A percentile compares a stretch with the other conserved stretches of the same genome.
phyloP scores from a whole-genome alignment of 2,113 vertebrate genomes.

The Hemibagrus wyckioides region DNA sequence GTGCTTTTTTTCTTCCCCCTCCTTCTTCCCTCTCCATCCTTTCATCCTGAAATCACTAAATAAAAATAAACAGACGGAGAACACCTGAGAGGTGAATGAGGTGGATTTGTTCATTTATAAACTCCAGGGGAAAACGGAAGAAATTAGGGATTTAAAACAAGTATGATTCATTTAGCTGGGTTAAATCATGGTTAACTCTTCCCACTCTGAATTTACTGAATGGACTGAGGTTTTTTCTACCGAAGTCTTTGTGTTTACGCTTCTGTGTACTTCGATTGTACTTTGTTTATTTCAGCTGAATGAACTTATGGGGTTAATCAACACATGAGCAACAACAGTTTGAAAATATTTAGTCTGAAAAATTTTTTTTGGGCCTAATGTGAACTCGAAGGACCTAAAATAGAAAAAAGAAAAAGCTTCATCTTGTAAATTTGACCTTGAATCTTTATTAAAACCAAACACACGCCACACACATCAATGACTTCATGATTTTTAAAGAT shows the following conservation, averaged over 20 bases:
- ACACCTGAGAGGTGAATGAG: slow-evolving; percentile 67
- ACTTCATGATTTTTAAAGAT: not conserved
- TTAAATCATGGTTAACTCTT: slow-evolving; percentile 53
- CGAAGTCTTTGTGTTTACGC: not conserved
- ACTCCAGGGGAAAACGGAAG: slow-evolving; percentile 58
- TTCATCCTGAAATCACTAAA: slow-evolving; percentile 60
- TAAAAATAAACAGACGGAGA: slow-evolving; percentile 67
- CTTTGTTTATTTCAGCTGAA: not conserved
- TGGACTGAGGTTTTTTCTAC: not conserved
- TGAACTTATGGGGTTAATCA: not conserved
- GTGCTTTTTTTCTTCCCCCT: slow-evolving; percentile 46
- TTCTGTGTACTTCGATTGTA: not conserved
- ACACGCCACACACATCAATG: not conserved
- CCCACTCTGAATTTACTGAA: slow-evolving; percentile 30
- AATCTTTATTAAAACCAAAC: slow-evolving; percentile 28
- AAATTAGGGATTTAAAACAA: slow-evolving; percentile 62
- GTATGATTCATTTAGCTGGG: slow-evolving; percentile 58
- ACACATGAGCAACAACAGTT: not conserved
- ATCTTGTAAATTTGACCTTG: not conserved
- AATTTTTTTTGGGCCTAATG: not conserved
- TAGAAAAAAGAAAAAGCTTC: not conserved
- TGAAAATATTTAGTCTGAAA: too few relatives aligned
- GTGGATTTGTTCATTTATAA: slow-evolving; percentile 65
- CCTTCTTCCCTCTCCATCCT: slow-evolving; percentile 48
- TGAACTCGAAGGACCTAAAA: not conserved